A percentile compares a stretch with the other conserved stretches of the same genome.
phyloP scores from a whole-genome alignment of 2,113 vertebrate species.

The Anarrhichthys ocellatus region DNA sequence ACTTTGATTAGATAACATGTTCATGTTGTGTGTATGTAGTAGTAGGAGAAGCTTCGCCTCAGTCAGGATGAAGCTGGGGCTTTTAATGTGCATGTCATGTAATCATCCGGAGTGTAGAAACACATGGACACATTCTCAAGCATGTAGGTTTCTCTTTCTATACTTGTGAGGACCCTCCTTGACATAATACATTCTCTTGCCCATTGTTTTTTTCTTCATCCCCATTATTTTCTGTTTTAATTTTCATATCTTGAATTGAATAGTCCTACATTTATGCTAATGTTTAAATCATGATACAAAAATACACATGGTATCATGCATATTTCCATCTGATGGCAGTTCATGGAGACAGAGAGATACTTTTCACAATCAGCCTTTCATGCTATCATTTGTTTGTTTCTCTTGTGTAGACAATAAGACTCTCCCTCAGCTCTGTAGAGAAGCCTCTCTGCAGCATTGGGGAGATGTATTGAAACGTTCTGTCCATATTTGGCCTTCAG shows the following conservation, averaged over 20 bases:
- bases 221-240: neutral
- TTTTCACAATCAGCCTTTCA: neutral
- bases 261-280: neutral
- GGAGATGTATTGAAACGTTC: neutral
- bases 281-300: constrained; percentile 3
- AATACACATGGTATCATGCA: neutral
- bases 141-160: neutral
- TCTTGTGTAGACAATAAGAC: neutral
- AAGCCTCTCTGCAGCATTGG: neutral
- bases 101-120: neutral
- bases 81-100: neutral
- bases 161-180: neutral
- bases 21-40: neutral
- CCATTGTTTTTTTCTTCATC: neutral
- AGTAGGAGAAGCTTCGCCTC: neutral
- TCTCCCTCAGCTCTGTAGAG: neutral
- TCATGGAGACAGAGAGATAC: neutral
- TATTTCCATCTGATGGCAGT: constrained; percentile 18
- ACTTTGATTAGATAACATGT: neutral
- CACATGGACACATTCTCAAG: too few species aligned
- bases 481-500: neutral
- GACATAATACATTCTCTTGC: neutral
- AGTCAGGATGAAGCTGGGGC: neutral
- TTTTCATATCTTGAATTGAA: neutral
- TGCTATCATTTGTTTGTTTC: constrained; percentile 5